Conservation (phyloP, 2,113 vertebrate genomes). For the Lathamus discolor region DNA sequence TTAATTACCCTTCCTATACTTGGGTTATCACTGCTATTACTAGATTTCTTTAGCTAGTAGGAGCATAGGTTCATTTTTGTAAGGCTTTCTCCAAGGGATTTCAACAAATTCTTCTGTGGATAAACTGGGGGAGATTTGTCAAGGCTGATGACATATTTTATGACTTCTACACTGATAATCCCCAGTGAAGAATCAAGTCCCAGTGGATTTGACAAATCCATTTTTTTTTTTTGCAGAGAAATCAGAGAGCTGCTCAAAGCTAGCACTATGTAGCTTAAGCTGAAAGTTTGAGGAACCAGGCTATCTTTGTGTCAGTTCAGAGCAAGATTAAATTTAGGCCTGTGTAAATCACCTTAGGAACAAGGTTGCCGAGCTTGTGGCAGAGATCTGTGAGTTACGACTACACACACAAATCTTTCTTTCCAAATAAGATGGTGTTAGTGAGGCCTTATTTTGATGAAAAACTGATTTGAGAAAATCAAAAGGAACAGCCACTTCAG, state of each 20-base stretch:
- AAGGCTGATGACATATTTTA: not conserved
- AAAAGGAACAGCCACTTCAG: fast-evolving
- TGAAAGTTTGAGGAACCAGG: not conserved
- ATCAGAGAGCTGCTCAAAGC: not conserved
- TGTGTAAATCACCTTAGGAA: not conserved
- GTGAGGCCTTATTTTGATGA: not conserved
- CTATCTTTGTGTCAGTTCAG: not conserved
- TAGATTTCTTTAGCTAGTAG: not conserved
- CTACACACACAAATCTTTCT: fast-evolving
- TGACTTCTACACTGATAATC: not conserved
- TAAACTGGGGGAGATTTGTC: not conserved
- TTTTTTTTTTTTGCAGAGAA: not conserved
- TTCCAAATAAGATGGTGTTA: not conserved
- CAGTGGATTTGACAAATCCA: not conserved
- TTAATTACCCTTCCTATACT: not conserved
- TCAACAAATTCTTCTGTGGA: not conserved
- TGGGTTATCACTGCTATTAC: not conserved
- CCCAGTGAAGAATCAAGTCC: not conserved
- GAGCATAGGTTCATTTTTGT: not conserved
- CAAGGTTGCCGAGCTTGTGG: not conserved
- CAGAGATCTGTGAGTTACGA: not conserved
- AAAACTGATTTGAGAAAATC: not conserved
- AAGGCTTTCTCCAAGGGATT: not conserved
- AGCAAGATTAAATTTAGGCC: not conserved
- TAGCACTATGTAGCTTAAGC: not conserved